A percentile compares a stretch with the other conserved stretches of the same genome.
These are phyloP conservation scores for Acomys russatus DNA, from an alignment of 2,797 vertebrate genomes.

Conservation along the genomic window DNA sequence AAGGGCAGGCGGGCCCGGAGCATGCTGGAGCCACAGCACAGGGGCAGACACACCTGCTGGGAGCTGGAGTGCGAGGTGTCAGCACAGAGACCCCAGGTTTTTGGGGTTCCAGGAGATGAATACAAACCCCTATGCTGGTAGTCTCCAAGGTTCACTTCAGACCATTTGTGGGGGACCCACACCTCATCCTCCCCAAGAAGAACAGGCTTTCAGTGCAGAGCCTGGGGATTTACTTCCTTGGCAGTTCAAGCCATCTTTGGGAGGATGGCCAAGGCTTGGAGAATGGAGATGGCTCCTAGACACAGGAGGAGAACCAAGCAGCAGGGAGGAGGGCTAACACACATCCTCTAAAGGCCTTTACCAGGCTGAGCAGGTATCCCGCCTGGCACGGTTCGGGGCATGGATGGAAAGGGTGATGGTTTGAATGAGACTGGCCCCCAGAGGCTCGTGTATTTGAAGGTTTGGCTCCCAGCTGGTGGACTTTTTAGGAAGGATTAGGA, in stretches of 20 bases:
- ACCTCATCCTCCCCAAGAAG: too few relatives aligned
- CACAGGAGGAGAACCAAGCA: not conserved
- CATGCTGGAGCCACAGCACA: not conserved
- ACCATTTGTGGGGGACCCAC: not conserved
- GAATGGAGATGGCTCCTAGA: not conserved
- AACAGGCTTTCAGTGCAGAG: not conserved
- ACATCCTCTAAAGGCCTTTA: constrained; percentile 13
- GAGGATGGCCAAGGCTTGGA: not conserved
- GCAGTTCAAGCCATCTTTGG: not conserved
- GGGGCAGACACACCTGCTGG: not conserved
- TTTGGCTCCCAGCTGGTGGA: not conserved
- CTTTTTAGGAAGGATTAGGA: not conserved
- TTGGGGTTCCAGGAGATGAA: not conserved
- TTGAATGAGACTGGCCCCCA: not conserved
- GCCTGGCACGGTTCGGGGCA: fast-evolving
- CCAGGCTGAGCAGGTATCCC: not conserved
- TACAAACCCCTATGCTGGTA: not conserved
- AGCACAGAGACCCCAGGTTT: not conserved
- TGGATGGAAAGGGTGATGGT: not conserved
- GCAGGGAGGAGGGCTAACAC: not conserved
- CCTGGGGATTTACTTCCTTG: not conserved
- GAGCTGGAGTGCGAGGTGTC: not conserved
- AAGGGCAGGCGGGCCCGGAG: fast-evolving
- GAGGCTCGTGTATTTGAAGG: not conserved
- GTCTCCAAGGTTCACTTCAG: not conserved